Evolutionary conservation across 2,113 vertebrate species (phyloP).

Genomic region (Siphamia tubifer): DNA sequence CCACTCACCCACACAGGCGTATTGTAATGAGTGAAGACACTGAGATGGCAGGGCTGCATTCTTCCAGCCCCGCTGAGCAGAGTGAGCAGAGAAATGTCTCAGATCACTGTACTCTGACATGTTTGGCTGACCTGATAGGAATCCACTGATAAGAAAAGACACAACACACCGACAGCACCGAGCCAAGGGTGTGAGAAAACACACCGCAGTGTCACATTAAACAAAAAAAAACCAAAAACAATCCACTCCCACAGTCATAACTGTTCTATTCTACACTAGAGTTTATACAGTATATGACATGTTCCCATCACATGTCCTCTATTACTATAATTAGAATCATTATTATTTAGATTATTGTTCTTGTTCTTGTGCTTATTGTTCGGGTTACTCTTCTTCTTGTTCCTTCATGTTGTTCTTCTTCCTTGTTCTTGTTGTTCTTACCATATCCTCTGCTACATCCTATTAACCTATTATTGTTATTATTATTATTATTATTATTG

Average conservation of each 20-base stretch:
- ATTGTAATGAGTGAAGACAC: constrained; percentile 26
- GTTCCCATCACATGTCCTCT: no score
- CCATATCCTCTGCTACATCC: no score
- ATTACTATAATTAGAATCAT: no score
- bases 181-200: constrained; percentile 33
- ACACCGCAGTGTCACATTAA: constrained; percentile 7
- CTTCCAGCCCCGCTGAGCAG: constrained; percentile 30
- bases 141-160: constrained; percentile 59
- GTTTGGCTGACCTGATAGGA: constrained; percentile 62
- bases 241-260: background rate
- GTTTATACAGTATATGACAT: no score
- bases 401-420: no score
- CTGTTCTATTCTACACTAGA: background rate
- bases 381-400: no score
- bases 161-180: constrained; percentile 1
- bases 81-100: constrained; percentile 42
- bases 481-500: no score
- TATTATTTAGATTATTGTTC: no score
- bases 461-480: no score
- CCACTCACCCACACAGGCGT: background rate
- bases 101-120: constrained; percentile 61
- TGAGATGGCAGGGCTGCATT: constrained; percentile 32
- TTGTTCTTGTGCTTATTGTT: no score
- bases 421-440: no score
- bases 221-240: constrained; percentile 38